These are phyloP conservation scores for Scelioninae gen. 1 DNA, from an alignment of 2,888 invertebrate genomes.

Conservation along the genomic window DNA sequence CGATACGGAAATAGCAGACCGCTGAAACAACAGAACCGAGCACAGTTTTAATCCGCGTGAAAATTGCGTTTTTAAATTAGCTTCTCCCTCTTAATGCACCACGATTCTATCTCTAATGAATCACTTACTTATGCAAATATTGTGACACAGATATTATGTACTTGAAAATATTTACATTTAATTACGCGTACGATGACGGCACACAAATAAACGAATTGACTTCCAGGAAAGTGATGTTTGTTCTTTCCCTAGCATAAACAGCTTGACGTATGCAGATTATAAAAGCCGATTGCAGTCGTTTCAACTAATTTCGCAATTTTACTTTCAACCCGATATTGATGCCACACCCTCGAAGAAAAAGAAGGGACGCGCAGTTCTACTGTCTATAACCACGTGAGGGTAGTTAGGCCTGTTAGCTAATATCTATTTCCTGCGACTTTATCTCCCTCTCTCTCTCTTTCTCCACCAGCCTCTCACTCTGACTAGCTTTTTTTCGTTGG, in stretches of 20 bases:
- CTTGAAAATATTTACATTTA: slow-evolving; percentile 68
- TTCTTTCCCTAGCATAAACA: slow-evolving; percentile 61
- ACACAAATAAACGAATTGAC: slow-evolving; percentile 61
- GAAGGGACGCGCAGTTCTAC: slow-evolving; percentile 57
- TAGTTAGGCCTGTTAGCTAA: slow-evolving; percentile 80
- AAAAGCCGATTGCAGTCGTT: slow-evolving; percentile 68
- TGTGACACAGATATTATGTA: slow-evolving; percentile 66
- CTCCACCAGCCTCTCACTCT: background rate
- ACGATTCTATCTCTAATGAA: slow-evolving; percentile 65
- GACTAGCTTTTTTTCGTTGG: slow-evolving; percentile 28
- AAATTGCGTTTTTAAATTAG: slow-evolving; percentile 61
- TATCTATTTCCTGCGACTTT: slow-evolving; percentile 82
- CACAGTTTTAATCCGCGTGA: slow-evolving; percentile 61
- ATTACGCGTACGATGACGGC: slow-evolving; percentile 60
- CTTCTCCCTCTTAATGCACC: slow-evolving; percentile 51
- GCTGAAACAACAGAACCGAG: slow-evolving; percentile 49
- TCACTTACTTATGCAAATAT: slow-evolving; percentile 68
- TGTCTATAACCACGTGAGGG: slow-evolving; percentile 74
- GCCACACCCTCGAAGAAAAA: slow-evolving; percentile 77
- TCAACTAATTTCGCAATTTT: slow-evolving; percentile 79
- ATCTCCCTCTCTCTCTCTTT: slow-evolving; percentile 56
- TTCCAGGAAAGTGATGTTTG: slow-evolving; percentile 58
- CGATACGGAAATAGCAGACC: slow-evolving; percentile 54
- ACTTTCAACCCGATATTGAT: slow-evolving; percentile 73
- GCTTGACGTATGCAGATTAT: slow-evolving; percentile 66